Base-by-base conservation (phyloP, 1,140 invertebrate genomes). In the Plutomurus gul region DNA sequence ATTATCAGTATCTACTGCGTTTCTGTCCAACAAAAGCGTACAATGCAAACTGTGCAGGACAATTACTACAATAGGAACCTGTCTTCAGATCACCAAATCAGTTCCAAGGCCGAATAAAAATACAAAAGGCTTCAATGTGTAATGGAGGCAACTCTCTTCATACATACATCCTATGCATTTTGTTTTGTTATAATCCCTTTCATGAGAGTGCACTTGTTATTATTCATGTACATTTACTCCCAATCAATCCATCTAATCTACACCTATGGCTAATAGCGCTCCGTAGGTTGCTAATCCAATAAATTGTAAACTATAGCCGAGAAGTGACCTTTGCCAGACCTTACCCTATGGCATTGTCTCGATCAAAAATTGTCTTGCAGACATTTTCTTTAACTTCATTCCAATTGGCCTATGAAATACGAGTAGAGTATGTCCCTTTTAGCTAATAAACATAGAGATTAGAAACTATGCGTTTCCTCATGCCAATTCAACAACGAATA, bases 121-220 rank as follows among this genome's bases (percentile, higher is more conserved):
- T 30, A 65, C 25, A 65, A 65, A 65, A 65, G 56, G 56, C 36
- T 30, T 65, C n/a, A n/a, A n/a, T n/a, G n/a, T n/a, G n/a, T n/a
- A n/a, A n/a, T n/a, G n/a, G n/a, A n/a, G n/a, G n/a, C n/a, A n/a
- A n/a, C n/a, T n/a, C n/a, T n/a, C n/a, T n/a, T n/a, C n/a, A n/a
- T n/a, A n/a, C 27, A n/a, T 33, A 30, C 3, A 60, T 16, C 3
- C n/a, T 18, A 27, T 60, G 51, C 27, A 65, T 18, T 10, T 8
- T 43, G 16, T 18, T 18, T n/a, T 36, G 27, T 65, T 65, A 27
- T 27, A 65, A 65, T 65, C 4, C 56, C 56, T 65, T 65, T 65
- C 56, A 33, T 65, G 36, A 65, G 13, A n/a, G 27, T n/a, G 20
- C 16, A 16, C 20, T 51, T 51, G 47, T 49, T 33, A 33, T 33